Conservation (phyloP, 2,888 invertebrate genomes). For the Netelia inedita region DNA sequence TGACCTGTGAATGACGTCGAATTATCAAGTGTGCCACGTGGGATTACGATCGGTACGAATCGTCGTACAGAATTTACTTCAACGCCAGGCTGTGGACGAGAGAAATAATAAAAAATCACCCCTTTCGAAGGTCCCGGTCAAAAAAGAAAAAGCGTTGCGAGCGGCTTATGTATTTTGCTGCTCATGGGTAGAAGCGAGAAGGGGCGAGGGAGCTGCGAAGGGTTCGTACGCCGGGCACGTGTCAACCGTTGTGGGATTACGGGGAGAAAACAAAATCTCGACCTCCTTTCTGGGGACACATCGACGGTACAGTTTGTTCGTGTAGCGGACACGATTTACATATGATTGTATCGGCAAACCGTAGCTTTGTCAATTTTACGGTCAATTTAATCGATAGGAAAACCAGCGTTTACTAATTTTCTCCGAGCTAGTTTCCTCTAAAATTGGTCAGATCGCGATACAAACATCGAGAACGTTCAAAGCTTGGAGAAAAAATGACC, state of each 20-base stretch:
- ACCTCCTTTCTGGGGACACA: neutral
- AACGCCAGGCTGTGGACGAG: slow-evolving; percentile 7
- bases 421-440: too few species aligned
- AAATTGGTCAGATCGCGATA: too few species aligned
- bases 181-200: slow-evolving; percentile 41
- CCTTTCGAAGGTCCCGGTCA: slow-evolving; percentile 47
- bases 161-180: slow-evolving; percentile 41
- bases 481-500: too few species aligned
- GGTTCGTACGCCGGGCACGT: slow-evolving; percentile 51
- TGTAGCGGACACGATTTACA: too few species aligned
- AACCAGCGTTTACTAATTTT: too few species aligned
- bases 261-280: slow-evolving; percentile 21
- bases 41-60: slow-evolving; percentile 54
- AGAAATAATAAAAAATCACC: slow-evolving; percentile 49
- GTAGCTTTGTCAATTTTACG: too few species aligned
- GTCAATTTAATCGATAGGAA: too few species aligned
- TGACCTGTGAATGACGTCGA: slow-evolving; percentile 53
- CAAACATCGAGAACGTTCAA: too few species aligned
- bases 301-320: neutral
- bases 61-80: slow-evolving; percentile 48
- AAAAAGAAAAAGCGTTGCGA: slow-evolving; percentile 51
- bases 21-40: slow-evolving; percentile 44
- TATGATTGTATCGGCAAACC: too few species aligned
- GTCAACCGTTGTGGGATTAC: slow-evolving; percentile 48
- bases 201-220: slow-evolving; percentile 39